Evolutionary conservation across 2,888 invertebrate genomes (phyloP).

Genomic region (Tenthredo distinguenda): DNA sequence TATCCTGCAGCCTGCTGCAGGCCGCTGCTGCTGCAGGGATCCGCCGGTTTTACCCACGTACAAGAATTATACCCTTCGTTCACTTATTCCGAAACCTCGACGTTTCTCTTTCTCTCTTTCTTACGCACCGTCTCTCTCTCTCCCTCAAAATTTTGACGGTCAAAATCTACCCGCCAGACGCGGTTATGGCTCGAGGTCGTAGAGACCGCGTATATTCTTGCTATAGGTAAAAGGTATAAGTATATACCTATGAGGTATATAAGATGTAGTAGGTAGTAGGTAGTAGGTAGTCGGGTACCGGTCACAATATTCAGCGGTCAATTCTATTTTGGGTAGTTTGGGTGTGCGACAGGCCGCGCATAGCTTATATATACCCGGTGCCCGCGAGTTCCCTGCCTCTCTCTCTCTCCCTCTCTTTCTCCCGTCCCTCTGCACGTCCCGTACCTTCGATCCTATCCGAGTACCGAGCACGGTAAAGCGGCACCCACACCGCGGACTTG

Average conservation of each 20-base stretch:
- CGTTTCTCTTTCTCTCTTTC: background rate
- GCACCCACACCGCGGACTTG: constrained; percentile 20
- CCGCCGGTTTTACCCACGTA: constrained; percentile 28
- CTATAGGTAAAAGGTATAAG: background rate
- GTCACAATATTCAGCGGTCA: constrained; percentile 48
- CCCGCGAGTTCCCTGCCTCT: background rate
- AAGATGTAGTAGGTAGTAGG: background rate
- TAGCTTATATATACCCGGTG: background rate
- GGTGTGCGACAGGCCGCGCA: constrained; percentile 41
- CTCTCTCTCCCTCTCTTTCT: background rate
- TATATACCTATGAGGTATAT: constrained; percentile 4
- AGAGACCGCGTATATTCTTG: background rate
- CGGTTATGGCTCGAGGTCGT: background rate
- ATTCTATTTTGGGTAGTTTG: constrained; percentile 46
- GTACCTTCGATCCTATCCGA: constrained; percentile 39
- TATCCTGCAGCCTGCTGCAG: constrained; percentile 26
- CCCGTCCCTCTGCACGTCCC: constrained; percentile 12
- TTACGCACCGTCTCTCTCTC: background rate
- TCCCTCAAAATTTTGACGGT: constrained; percentile 29
- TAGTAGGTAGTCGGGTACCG: constrained; percentile 41
- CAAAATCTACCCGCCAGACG: background rate
- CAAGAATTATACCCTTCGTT: background rate
- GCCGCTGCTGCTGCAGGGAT: constrained; percentile 13
- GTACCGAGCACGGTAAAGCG: constrained; percentile 27
- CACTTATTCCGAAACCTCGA: background rate